Evolutionary conservation across 2,113 vertebrate species (phyloP), one percentile per base, ranked within the genome.

Genomic region (Odontesthes bonariensis): DNA sequence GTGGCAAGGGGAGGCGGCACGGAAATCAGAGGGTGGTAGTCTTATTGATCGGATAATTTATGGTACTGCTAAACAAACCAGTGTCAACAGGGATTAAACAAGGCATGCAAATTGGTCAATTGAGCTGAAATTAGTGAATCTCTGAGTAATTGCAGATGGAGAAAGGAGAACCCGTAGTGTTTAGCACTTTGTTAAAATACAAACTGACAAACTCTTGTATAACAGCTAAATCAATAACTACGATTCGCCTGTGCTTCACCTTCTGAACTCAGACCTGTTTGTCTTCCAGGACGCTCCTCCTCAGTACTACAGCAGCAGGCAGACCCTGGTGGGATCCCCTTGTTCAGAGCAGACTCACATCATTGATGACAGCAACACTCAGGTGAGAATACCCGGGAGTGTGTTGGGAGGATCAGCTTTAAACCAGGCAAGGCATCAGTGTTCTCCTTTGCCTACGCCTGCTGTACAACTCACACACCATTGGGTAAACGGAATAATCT

Each of bases 291-390:
- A 92, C 4, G 60, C 69, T 1, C 92, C 91, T 40, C 90, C 92
- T 0, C 94, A 93, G 67, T 94, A 94, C 87, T 94, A 95, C 91
- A 94, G 91, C 91, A 96, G 95, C 87, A 88, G 92, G 71, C 96
- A 96, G 89, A 91, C 91, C 1, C 91, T 96, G 79, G 93, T 94
- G 70, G 89, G 92, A 14, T 63, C 87, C 6, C 71, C 91, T n/a
- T 92, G 72, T 80, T 75, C 82, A 0, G 92, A 92, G 33, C 86
- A 86, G 62, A 82, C 73, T 11, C 83, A 81, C 16, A 62, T 79
- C 54, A 40, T 60, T 13, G 80, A 83, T 20, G 86, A 92, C 66
- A 77, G 69, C 67, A 23, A 69, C 55, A 52, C 69, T 32, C 89
- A 92, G 92, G 94, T 95, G 83, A 85, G 89, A 56, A 40, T 60